These are phyloP conservation scores for Cotesia vestalis DNA, from an alignment of 1,140 invertebrate genomes.

Conservation along the genomic window DNA sequence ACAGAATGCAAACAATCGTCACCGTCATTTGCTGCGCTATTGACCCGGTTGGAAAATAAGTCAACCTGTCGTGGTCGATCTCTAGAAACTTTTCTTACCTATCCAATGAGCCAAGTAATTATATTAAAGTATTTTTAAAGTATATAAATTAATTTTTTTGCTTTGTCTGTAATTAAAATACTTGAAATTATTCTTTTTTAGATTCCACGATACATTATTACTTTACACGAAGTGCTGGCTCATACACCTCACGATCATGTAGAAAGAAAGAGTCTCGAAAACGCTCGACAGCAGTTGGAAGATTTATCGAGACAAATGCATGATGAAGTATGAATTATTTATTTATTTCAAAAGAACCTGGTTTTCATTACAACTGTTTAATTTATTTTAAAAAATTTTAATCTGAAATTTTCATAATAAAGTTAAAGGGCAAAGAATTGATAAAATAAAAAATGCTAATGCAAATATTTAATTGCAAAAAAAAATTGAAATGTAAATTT, in stretches of 20 bases:
- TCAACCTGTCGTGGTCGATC: slow-evolving; percentile 84
- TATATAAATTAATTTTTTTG: neutral
- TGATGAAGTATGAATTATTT: slow-evolving; percentile 73
- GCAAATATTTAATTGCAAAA: too few relatives aligned
- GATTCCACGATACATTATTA: slow-evolving; percentile 93
- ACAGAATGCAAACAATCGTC: slow-evolving; percentile 92
- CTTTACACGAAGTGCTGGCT: slow-evolving; percentile 88
- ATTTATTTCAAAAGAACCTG: too few relatives aligned
- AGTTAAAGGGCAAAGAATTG: too few relatives aligned
- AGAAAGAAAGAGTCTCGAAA: slow-evolving; percentile 89
- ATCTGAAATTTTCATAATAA: too few relatives aligned
- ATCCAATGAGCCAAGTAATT: slow-evolving; percentile 93
- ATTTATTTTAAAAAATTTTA: too few relatives aligned
- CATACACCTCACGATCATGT: slow-evolving; percentile 95
- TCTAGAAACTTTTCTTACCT: slow-evolving; percentile 90
- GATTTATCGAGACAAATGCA: slow-evolving; percentile 87
- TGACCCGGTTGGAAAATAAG: slow-evolving; percentile 87
- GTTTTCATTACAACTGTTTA: too few relatives aligned
- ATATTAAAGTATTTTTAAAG: slow-evolving; percentile 1
- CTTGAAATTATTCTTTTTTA: slow-evolving; percentile 57
- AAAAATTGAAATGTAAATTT: too few relatives aligned
- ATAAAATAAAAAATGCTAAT: too few relatives aligned
- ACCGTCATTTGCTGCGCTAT: slow-evolving; percentile 80
- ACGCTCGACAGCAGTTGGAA: slow-evolving; percentile 88
- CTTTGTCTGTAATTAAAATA: slow-evolving; percentile 3